Evolutionary conservation across 1,140 invertebrate species (phyloP).

Genomic region (Luehdorfia chinensis): DNA sequence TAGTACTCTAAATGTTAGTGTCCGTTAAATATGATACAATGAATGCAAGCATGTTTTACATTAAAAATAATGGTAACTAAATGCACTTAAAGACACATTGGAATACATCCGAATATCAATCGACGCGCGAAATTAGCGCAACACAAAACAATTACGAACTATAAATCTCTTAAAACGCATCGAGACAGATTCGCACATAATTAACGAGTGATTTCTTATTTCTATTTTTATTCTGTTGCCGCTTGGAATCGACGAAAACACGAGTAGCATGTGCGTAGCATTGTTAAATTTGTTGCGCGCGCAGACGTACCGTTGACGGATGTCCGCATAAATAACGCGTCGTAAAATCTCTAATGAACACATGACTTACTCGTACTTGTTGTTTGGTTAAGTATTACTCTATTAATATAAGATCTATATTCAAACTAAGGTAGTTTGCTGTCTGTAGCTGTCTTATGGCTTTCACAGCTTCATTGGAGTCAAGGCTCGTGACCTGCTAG

Average conservation of each 20-base stretch:
- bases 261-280: slow-evolving; percentile 30
- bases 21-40: no score
- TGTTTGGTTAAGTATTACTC: not conserved
- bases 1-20: no score
- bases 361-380: not conserved
- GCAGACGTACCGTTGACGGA: slow-evolving; percentile 45
- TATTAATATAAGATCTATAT: no score
- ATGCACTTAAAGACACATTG: no score
- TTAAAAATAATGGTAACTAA: no score
- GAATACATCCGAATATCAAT: no score
- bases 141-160: slow-evolving; percentile 18
- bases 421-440: no score
- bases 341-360: slow-evolving; percentile 36
- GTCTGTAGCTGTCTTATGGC: no score
- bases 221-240: slow-evolving; percentile 4
- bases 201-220: slow-evolving; percentile 43
- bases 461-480: no score
- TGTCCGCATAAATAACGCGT: slow-evolving; percentile 56
- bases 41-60: no score
- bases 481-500: no score
- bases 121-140: slow-evolving; percentile 26
- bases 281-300: slow-evolving; percentile 66
- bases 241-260: slow-evolving; percentile 3
- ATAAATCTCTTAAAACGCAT: slow-evolving; percentile 47
- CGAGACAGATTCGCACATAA: slow-evolving; percentile 61